Base-by-base conservation (phyloP, 2,797 vertebrate genomes). In the Urosaurus nigricauda region DNA sequence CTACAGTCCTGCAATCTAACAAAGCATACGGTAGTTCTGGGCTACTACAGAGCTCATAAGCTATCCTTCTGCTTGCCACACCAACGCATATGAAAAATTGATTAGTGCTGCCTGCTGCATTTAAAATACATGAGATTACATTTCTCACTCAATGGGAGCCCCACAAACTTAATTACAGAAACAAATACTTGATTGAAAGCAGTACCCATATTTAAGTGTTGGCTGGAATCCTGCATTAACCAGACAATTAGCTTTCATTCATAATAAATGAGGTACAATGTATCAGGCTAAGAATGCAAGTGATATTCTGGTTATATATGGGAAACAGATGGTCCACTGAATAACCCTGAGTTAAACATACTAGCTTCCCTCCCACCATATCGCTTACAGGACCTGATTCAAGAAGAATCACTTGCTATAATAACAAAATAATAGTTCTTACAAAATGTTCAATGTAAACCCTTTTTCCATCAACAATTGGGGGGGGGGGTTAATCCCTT, bases 111-210 rank as follows among this genome's bases (percentile, higher is more conserved):
- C 71, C 53, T 88, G 63, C 32, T 81, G 37, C 58, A 91, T 88
- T 77, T 91, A 88, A 88, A 81, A 85, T 82, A 85, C 71, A 86
- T 85, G 83, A 81, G 86, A 77, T 88, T 88, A 91, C 71, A 87
- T 84, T 81, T 85, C 90, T 60, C 32, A 60, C 53, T 81, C 90
- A 85, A 78, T 60, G 74, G 70, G 86, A 80, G 4, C 51, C 78
- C 29, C 47, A 68, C 29, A 85, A 81, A 60, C 78, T 88, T 82
- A 88, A 91, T 77, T 82, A 91, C 86, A 78, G 83, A 90, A 88
- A 81, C 83, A 78, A 83, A 88, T 77, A 37, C 32, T 86, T 89
- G 84, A 86, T 83, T 86, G 70, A 88, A 81, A 77, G 51, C 79
- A 35, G 12, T 77, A 71, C 51, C 71, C 60, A 53, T 73, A 70